Evolutionary conservation across 2,888 invertebrate species (phyloP), one percentile per base, ranked within the genome.

Genomic region (Volucella zonaria): DNA sequence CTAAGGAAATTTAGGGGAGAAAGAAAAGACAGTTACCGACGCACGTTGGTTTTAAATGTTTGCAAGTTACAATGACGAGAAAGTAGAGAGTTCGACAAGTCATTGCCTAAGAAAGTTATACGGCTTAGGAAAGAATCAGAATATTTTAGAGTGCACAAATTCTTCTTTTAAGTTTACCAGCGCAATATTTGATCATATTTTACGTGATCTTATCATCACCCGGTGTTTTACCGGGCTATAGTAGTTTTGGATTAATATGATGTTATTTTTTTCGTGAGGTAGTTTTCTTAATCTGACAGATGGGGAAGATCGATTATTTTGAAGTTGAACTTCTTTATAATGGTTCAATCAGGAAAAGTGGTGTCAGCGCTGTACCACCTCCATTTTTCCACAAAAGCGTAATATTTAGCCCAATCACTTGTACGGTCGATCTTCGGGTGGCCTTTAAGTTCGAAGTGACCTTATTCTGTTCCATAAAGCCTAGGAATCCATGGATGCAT

Each of bases 311-410:
- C 18, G 2, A 18, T 42, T 23, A 2, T 23, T 23, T 23, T 23
- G 18, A 23, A 23, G 18, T 3, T 23, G 2, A 23, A 23, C 18
- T 43, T 66, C 47, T 51, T 51, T n/a, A 12, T 40, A 14, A 54
- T 54, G 1, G 10, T 14, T 0, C 1, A 10, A 3, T 56, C 14
- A 10, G 45, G 8, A 11, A n/a, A 68, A 1, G 38, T 47, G 4
- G 6, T 15, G 12, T 68, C 56, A 1, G 68, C 52, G 6, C 68
- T 56, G 15, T 68, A 67, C 45, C 14, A 31, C 54, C 18, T 49
- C 54, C 54, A 67, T 52, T 67, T 56, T 12, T 52, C 49, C 10
- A 42, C 47, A 14, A 70, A 70, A 1, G 42, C 59, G 9, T 12
- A 43, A 8, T 18, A 6, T 23, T 11, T 12, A n/a, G n/a, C 45